A percentile compares a stretch with the other conserved stretches of the same genome.
phyloP scores from a whole-genome alignment of 2,888 invertebrate genomes.

The Apotomis betuletana region DNA sequence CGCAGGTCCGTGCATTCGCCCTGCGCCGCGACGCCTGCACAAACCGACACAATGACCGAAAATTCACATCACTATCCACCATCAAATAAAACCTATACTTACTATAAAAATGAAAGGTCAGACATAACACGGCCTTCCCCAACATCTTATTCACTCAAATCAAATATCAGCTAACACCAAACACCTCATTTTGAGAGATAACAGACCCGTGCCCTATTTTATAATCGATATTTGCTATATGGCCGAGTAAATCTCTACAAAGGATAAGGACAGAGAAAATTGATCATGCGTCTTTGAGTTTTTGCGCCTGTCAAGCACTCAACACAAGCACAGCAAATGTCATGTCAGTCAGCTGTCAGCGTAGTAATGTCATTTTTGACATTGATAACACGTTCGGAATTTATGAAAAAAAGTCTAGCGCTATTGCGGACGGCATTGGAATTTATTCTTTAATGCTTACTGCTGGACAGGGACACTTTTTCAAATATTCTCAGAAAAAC shows the following conservation, averaged over 20 bases:
- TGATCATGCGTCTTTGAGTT: constrained; percentile 74
- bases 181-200: constrained; percentile 62
- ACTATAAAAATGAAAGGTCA: constrained; percentile 70
- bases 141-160: constrained; percentile 62
- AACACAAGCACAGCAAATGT: constrained; percentile 37
- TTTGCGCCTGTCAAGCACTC: constrained; percentile 47
- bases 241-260: constrained; percentile 64
- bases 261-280: constrained; percentile 61
- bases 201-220: constrained; percentile 67
- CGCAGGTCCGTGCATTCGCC: constrained; percentile 90
- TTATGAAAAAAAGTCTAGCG: neutral
- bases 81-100: constrained; percentile 56
- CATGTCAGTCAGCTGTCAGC: constrained; percentile 37
- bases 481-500: no score
- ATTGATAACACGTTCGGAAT: constrained; percentile 19
- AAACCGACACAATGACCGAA: constrained; percentile 28
- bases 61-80: constrained; percentile 48
- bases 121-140: constrained; percentile 64
- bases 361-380: constrained; percentile 18
- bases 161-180: constrained; percentile 56
- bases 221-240: constrained; percentile 76
- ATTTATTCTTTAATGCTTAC: no score
- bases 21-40: constrained; percentile 79
- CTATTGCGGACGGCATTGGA: no score
- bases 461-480: no score